These are phyloP conservation scores for Petrolisthes cinctipes DNA, from an alignment of 2,888 invertebrate genomes.

Conservation along the genomic window DNA sequence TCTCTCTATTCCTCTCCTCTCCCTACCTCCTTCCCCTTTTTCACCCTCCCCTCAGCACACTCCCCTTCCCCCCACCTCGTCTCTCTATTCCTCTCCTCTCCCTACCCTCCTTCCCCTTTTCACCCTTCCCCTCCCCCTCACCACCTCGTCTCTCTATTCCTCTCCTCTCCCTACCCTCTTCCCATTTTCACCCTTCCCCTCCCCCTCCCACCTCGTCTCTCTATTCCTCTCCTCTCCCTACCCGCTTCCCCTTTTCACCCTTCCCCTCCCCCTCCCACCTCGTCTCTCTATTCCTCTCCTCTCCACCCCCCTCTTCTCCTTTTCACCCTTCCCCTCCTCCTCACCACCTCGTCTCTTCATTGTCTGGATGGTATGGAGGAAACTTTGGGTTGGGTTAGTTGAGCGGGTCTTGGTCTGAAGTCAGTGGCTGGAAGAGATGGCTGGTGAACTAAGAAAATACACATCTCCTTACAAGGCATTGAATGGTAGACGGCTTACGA, in stretches of 20 bases:
- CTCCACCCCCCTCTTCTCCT: neutral
- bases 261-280: neutral
- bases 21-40: neutral
- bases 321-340: neutral
- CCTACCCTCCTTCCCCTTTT: neutral
- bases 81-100: neutral
- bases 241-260: neutral
- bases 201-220: neutral
- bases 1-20: no score
- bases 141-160: neutral
- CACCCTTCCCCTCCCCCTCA: neutral
- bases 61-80: neutral
- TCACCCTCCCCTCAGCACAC: neutral
- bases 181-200: no score
- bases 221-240: neutral
- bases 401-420: slow-evolving; percentile 25
- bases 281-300: neutral
- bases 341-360: neutral
- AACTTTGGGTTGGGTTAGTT: slow-evolving; percentile 34
- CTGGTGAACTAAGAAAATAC: slow-evolving; percentile 25
- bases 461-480: slow-evolving; percentile 23
- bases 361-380: neutral
- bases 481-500: neutral
- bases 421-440: slow-evolving; percentile 27
- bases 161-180: neutral